Evolutionary conservation across 2,113 vertebrate species (phyloP).

Genomic region (Pseudorectes ferrugineus): DNA sequence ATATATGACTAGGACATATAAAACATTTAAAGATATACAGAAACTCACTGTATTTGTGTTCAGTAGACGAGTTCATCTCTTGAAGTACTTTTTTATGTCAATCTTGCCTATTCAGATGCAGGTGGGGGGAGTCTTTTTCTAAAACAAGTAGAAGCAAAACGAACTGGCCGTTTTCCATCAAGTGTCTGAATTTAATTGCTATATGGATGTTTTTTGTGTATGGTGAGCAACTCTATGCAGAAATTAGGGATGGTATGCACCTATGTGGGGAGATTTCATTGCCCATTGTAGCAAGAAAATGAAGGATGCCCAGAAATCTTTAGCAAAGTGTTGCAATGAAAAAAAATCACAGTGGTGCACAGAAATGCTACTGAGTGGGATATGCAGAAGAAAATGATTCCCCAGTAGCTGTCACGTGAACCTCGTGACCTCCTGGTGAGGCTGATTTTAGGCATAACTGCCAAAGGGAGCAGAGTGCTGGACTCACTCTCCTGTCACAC

Average conservation of each 20-base stretch:
- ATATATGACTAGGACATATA: constrained; percentile 80
- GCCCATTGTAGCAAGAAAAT: not conserved
- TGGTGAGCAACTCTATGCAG: not conserved
- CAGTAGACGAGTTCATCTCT: constrained; percentile 65
- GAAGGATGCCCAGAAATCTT: not conserved
- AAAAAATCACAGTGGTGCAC: not conserved
- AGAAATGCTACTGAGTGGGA: not conserved
- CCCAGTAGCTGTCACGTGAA: not conserved
- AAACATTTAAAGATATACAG: constrained; percentile 83
- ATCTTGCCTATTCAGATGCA: constrained; percentile 60
- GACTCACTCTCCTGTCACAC: not conserved
- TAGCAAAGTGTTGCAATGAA: not conserved
- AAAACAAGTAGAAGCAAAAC: constrained; percentile 7
- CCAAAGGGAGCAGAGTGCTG: not conserved
- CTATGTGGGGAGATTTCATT: not conserved
- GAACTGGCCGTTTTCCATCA: not conserved
- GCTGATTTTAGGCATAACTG: not conserved
- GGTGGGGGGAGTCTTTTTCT: not conserved
- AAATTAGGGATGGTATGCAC: not conserved
- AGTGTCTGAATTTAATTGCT: constrained; percentile 24
- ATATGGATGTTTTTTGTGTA: not conserved
- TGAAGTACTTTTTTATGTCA: constrained; percentile 73
- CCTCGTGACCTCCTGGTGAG: not conserved
- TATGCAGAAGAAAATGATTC: not conserved
- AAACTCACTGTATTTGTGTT: constrained; percentile 72